phyloP scores from a whole-genome alignment of 2,113 vertebrate genomes.

The Triplophysa rosa region DNA sequence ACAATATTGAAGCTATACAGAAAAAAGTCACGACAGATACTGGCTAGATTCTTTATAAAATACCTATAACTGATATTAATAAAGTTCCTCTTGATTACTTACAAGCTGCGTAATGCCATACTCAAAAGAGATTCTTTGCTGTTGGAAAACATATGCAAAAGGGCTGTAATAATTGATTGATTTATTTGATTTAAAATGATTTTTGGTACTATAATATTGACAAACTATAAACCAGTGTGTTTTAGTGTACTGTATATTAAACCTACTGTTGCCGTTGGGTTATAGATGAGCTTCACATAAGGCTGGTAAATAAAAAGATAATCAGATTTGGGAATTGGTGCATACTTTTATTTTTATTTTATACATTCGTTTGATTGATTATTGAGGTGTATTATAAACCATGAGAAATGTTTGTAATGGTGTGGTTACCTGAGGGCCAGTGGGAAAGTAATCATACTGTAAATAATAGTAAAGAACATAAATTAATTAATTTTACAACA shows the following conservation, averaged over 20 bases:
- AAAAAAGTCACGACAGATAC: background rate
- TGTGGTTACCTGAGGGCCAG: constrained; percentile 20
- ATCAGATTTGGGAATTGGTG: background rate
- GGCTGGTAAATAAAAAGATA: constrained; percentile 40
- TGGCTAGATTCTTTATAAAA: background rate
- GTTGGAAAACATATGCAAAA: constrained; percentile 16
- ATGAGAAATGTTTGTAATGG: background rate
- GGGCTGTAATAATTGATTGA: background rate
- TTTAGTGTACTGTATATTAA: background rate
- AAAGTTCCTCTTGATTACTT: constrained; percentile 40
- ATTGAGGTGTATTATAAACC: background rate
- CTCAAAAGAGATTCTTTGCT: constrained; percentile 58
- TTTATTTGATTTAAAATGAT: background rate
- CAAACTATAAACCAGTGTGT: background rate
- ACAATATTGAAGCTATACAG: background rate
- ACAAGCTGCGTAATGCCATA: constrained; percentile 54
- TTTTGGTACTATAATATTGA: background rate
- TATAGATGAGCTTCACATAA: constrained; percentile 62
- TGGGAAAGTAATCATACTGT: constrained; percentile 18
- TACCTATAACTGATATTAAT: background rate
- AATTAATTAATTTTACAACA: background rate
- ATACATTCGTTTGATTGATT: background rate
- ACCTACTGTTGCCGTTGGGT: constrained; percentile 55
- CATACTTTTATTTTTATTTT: background rate
- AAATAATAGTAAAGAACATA: background rate